phyloP scores from a whole-genome alignment of 2,888 invertebrate species.

The Drosophila seclusa region DNA sequence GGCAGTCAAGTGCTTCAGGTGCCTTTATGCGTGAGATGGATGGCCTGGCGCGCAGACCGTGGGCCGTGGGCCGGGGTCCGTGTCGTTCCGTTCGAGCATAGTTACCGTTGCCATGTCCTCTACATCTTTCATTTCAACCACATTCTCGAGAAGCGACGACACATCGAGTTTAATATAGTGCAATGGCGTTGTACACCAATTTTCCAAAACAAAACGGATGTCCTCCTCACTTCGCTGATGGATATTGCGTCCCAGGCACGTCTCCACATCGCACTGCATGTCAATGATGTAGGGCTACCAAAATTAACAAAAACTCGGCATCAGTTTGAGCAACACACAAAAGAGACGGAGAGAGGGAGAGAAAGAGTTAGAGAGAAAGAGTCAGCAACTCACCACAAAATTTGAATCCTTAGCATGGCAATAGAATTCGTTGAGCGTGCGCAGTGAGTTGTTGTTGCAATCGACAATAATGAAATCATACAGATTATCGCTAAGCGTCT shows the following conservation, averaged over 20 bases:
- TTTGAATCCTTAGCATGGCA: conserved; percentile 89
- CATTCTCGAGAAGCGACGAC: conserved; percentile 92
- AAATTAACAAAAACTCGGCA: conserved; percentile 9
- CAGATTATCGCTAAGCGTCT: conserved; percentile 94
- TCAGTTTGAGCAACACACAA: conserved; percentile 8
- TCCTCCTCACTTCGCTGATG: conserved; percentile 93
- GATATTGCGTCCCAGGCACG: conserved; percentile 93
- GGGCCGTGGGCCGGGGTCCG: conserved; percentile 1
- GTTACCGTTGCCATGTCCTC: conserved; percentile 85
- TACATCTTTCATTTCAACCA: conserved; percentile 93
- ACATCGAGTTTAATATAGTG: conserved; percentile 93
- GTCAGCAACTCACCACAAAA: conserved; percentile 80
- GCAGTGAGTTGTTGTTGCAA: conserved; percentile 93
- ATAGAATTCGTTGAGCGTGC: conserved; percentile 94
- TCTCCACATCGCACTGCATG: conserved; percentile 91
- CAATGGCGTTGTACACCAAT: conserved; percentile 92
- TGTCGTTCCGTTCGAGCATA: conserved; percentile 49
- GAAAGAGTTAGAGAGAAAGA: background rate
- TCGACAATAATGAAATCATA: conserved; percentile 97
- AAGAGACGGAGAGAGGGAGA: background rate
- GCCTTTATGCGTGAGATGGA: background rate
- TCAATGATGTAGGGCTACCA: conserved; percentile 95
- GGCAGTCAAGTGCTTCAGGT: conserved; percentile 12
- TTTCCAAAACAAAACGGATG: conserved; percentile 89
- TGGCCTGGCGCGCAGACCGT: conserved; percentile 10